phyloP scores from a whole-genome alignment of 92 coral and sea anemone genomes.

The Muricea muricata region DNA sequence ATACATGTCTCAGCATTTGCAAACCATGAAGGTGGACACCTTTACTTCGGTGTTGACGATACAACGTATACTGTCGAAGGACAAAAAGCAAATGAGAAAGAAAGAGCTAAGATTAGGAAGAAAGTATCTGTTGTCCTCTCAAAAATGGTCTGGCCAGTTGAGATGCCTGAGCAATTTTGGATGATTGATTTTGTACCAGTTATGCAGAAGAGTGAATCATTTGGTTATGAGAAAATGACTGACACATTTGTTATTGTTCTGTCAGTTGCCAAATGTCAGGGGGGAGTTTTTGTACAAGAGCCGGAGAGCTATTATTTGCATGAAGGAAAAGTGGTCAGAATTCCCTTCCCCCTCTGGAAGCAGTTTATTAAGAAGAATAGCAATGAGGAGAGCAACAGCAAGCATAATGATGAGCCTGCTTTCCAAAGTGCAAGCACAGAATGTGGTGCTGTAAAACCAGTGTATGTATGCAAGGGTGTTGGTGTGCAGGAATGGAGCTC shows the following conservation, averaged over 20 bases:
- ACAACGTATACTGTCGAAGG: slow-evolving; percentile 46
- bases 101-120: slow-evolving; percentile 22
- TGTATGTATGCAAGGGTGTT: not conserved
- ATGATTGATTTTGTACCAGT: not conserved
- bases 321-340: not conserved
- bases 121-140: slow-evolving; percentile 30
- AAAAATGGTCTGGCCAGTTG: slow-evolving; percentile 47
- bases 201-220: not conserved
- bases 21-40: slow-evolving; percentile 49
- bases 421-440: not conserved
- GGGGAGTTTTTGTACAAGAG: not conserved
- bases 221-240: not conserved
- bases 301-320: not conserved
- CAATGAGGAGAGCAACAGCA: not conserved
- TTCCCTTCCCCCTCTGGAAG: not conserved
- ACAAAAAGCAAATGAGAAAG: slow-evolving; percentile 21
- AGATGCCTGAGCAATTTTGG: not conserved
- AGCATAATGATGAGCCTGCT: not conserved
- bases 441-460: not conserved
- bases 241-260: not conserved
- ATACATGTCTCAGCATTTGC: slow-evolving; percentile 56
- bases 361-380: not conserved
- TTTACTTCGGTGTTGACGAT: slow-evolving; percentile 49
- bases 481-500: slow-evolving; percentile 1
- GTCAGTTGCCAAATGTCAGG: slow-evolving; percentile 2